Conservation (phyloP, 1,140 invertebrate genomes). For the Diachasma alloeum region DNA sequence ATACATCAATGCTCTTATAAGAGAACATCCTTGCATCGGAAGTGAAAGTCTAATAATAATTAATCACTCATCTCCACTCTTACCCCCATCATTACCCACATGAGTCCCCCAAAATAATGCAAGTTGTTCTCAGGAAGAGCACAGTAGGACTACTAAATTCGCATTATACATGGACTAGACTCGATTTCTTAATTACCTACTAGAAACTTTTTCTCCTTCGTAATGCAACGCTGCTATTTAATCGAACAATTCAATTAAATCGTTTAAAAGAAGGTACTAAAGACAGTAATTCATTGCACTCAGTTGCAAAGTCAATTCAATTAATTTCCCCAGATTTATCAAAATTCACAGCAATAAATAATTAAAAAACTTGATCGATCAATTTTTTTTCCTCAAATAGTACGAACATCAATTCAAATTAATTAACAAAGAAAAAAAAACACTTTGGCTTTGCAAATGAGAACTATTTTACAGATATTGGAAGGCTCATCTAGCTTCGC, state of each 20-base stretch:
- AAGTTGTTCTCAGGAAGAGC: conserved; percentile 60
- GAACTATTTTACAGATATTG: conserved; percentile 43
- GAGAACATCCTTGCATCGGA: conserved; percentile 16
- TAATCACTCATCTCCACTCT: conserved; percentile 10
- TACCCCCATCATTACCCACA: not conserved
- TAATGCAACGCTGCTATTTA: conserved; percentile 55
- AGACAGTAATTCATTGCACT: conserved; percentile 40
- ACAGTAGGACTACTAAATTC: conserved; percentile 57
- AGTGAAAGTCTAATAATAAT: conserved; percentile 33
- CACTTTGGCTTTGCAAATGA: conserved; percentile 41
- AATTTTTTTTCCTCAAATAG: conserved; percentile 9
- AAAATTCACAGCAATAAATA: not conserved
- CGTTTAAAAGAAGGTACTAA: conserved; percentile 46
- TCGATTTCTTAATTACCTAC: conserved; percentile 64
- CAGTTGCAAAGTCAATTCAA: conserved; percentile 48
- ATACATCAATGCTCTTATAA: conserved; percentile 58
- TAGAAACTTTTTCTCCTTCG: conserved; percentile 42
- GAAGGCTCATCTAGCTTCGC: conserved; percentile 58
- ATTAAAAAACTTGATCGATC: not conserved
- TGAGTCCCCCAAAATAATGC: conserved; percentile 36
- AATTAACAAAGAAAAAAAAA: conserved; percentile 16
- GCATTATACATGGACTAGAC: conserved; percentile 65
- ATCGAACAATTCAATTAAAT: conserved; percentile 43
- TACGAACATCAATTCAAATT: not conserved
- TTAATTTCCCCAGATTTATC: not conserved